Base-by-base conservation (phyloP, 2,797 vertebrate genomes). In the Rallus crepitans region DNA sequence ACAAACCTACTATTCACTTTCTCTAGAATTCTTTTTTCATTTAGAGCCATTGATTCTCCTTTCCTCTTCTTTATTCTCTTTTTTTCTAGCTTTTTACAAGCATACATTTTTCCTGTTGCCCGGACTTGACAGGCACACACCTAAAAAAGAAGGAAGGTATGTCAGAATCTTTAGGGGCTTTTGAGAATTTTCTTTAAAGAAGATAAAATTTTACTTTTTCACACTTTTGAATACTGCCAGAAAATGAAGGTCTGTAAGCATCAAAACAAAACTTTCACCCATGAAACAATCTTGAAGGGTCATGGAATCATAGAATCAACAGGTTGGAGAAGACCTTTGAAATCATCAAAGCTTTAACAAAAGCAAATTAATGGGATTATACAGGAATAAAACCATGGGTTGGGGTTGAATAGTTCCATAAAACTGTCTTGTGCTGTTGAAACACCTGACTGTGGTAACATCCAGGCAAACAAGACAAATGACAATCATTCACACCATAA, bases 61-160 rank as follows among this genome's bases (percentile, higher is more conserved):
- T 98, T 99, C 98, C 99, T 98, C 97, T 98, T 99, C 98, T 99
- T 99, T 97, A 99, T 99, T 96, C 99, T 98, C 93, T 99, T 99
- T 98, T 99, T 99, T 97, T 99, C 99, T 97, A 99, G 98, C 98
- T 99, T 99, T 98, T 99, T 99, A 98, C 99, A 99, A 97, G 99
- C 99, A 90, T 99, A 99, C 99, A 99, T 99, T 98, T 99, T 99
- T 98, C 99, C 99, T 87, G 99, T 99, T 94, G 99, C 99, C 96
- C 99, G 98, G 76, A 99, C 99, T 98, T 99, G 99, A 97, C 99
- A 99, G 97, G 99, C 99, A 97, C 99, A 99, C 81, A 99, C 99
- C 99, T 99, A 70, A 71, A 93, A 86, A 60, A 75, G 37, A 90
- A 59, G 47, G 53, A 70, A 77, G 11, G 17, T 33, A 9, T 15